Percentiles rank a stretch among this genome's conserved stretches.
These are phyloP conservation scores for Drosophila flavopinicola DNA, from an alignment of 2,888 invertebrate species.

Conservation along the genomic window DNA sequence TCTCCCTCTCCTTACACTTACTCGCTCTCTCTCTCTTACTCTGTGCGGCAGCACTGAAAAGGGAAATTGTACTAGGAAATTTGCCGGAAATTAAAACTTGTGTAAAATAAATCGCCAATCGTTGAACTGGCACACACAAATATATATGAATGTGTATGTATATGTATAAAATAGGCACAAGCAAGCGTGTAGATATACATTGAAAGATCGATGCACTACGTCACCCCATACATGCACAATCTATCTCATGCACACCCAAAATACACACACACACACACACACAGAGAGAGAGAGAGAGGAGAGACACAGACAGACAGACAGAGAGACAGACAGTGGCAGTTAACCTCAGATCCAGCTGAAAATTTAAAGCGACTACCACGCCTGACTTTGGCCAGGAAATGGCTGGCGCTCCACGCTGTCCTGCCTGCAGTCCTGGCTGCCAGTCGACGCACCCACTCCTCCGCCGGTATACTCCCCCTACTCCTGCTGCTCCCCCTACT, in stretches of 20 bases:
- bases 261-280: constrained; percentile 1
- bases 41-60: constrained; percentile 59
- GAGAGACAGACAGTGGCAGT: constrained; percentile 11
- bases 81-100: constrained; percentile 83
- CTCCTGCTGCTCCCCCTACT: no score
- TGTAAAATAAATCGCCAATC: constrained; percentile 81
- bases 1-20: no score
- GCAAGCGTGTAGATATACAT: constrained; percentile 26
- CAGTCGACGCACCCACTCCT: no score
- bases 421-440: constrained; percentile 2
- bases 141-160: no score
- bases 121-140: constrained; percentile 51
- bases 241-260: constrained; percentile 2
- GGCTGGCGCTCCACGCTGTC: constrained; percentile 26
- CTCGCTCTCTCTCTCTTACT: no score
- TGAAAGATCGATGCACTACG: constrained; percentile 59
- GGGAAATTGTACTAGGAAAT: constrained; percentile 83
- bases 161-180: no score
- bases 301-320: constrained; percentile 7
- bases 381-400: constrained; percentile 46
- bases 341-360: constrained; percentile 20
- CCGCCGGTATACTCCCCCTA: no score
- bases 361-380: constrained; percentile 29
- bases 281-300: constrained; percentile 6
- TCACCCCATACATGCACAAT: constrained; percentile 16